Percentiles rank a stretch among this genome's conserved stretches.
phyloP scores from a whole-genome alignment of 2,888 invertebrate genomes.

The Quadroppia sp. region DNA sequence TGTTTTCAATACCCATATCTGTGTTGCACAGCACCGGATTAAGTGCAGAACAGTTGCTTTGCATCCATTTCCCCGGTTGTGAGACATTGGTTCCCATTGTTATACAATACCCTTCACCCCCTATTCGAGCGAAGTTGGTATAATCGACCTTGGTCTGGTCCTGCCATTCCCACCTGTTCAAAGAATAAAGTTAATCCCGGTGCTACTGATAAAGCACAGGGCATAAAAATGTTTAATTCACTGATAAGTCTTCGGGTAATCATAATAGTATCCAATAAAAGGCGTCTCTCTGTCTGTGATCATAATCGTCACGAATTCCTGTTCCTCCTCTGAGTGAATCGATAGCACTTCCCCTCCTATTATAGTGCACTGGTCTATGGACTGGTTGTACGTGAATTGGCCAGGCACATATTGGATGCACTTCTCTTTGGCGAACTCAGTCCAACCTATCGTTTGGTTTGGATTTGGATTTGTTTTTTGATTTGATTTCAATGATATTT shows the following conservation, averaged over 20 bases:
- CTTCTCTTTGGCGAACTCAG: not conserved
- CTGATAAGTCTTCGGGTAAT: not conserved
- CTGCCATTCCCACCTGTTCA: not conserved
- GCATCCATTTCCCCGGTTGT: not conserved
- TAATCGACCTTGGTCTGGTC: not conserved
- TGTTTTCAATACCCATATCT: not conserved
- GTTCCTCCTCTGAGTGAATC: not conserved
- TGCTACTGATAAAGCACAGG: not conserved
- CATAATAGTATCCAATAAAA: not conserved
- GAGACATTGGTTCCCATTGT: not conserved
- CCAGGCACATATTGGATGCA: not conserved
- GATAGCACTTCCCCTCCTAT: not conserved
- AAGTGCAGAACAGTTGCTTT: not conserved
- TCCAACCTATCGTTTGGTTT: slow-evolving; percentile 19
- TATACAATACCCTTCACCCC: not conserved
- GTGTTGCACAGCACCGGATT: not conserved
- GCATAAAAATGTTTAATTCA: not conserved
- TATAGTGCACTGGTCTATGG: not conserved
- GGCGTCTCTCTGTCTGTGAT: not conserved
- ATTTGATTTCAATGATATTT: too few relatives aligned
- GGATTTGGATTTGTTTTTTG: too few relatives aligned
- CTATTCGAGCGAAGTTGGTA: not conserved
- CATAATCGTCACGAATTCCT: not conserved
- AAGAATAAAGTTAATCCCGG: too few relatives aligned
- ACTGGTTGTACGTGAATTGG: not conserved